These are phyloP conservation scores for Empidonax traillii DNA, from an alignment of 2,113 vertebrate genomes.

Conservation along the genomic window DNA sequence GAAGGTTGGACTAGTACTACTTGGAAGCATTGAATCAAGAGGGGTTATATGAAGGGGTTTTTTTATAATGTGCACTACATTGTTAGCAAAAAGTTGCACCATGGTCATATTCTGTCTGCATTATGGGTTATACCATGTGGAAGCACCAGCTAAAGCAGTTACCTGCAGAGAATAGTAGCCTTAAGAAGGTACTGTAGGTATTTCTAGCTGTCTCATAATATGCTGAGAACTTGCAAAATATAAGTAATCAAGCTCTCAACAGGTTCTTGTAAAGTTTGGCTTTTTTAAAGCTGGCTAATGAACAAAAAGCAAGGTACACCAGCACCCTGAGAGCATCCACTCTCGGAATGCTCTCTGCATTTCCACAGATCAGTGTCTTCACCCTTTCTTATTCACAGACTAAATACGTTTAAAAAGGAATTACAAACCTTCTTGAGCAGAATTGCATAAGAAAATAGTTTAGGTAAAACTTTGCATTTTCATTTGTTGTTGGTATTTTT, in stretches of 20 bases:
- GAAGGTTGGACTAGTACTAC: conserved; percentile 1
- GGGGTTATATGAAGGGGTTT: background rate
- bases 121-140: background rate
- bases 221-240: background rate
- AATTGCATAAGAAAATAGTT: background rate
- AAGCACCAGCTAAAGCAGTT: background rate
- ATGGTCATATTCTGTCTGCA: background rate
- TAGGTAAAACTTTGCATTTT: background rate
- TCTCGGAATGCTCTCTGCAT: background rate
- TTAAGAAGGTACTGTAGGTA: background rate
- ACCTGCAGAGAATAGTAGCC: background rate
- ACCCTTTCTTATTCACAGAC: background rate
- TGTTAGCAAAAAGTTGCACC: background rate
- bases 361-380: background rate
- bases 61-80: background rate
- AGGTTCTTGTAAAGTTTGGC: background rate
- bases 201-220: background rate
- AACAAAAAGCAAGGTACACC: background rate
- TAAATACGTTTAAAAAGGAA: background rate
- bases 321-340: background rate
- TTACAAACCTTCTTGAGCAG: background rate
- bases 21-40: background rate
- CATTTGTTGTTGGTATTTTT: background rate
- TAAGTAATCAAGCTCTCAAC: background rate
- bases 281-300: background rate